Base-by-base conservation (phyloP, 2,888 invertebrate genomes). In the Nymphalis c-album region DNA sequence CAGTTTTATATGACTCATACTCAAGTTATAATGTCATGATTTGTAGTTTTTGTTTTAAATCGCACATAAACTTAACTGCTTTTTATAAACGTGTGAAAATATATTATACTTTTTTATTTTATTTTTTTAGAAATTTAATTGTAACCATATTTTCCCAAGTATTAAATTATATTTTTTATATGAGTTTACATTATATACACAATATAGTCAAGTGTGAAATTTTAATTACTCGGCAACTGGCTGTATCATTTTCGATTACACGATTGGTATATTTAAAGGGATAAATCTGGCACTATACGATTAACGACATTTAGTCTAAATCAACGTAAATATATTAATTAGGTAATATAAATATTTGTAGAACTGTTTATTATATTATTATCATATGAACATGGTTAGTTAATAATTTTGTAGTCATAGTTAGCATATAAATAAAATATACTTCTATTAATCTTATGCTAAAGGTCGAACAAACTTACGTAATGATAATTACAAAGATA, bases 121-220 rank as follows among this genome's bases (percentile, higher is more conserved):
- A 7, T 55, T 31, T 22, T 55, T 55, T 31, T 31, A 51, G 51
- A 55, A 55, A 55, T n/a, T 26, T 31, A 22, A 10, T 13, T 4
- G 51, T 51, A 17, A 47, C 16, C 10, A 40, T 40, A 3, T 40
- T 40, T 48, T 48, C 18, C n/a, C 1, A 48, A 3, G 13, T 22
- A 22, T 22, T 53, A 13, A 17, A 53, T 22, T 8, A 53, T 53
- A 51, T 26, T 40, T 35, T 35, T 26, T 57, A n/a, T 57, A 47
- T 64, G 64, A 64, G 64, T 60, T 51, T 64, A 51, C 60, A 60
- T 60, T 65, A 60, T 55, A 55, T 55, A 22, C 26, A 16, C 22
- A 13, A 4, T 35, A 40, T 4, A 40, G 40, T 40, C 40, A 40
- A 40, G 40, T 40, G 13, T 40, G 40, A 40, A 40, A 40, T 0